A percentile compares a stretch with the other conserved stretches of the same genome.
Evolutionary conservation across 2,888 invertebrate genomes (phyloP).

Genomic region (Drosophila rellima): DNA sequence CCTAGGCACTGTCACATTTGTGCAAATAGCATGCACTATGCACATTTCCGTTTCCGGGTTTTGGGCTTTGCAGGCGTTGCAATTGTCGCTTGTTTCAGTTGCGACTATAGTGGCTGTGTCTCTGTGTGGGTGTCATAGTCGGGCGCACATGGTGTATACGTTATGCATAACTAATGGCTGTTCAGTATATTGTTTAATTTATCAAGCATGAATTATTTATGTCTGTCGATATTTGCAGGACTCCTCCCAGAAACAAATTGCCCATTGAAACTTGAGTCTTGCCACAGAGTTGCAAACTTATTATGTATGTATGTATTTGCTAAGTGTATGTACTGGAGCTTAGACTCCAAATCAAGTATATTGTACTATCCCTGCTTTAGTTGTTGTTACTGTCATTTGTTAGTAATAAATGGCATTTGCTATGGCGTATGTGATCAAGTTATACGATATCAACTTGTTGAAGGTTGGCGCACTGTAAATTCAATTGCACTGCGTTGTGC

Average conservation of each 20-base stretch:
- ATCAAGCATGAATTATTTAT: conserved; percentile 82
- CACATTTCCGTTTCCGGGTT: conserved; percentile 69
- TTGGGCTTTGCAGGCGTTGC: conserved; percentile 75
- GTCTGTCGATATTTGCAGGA: conserved; percentile 46
- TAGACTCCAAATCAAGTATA: conserved; percentile 59
- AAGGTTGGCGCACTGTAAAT: conserved; percentile 36
- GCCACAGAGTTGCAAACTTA: conserved; percentile 23
- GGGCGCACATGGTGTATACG: conserved; percentile 72
- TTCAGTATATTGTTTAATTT: conserved; percentile 80
- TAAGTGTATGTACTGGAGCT: conserved; percentile 2
- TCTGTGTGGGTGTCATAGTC: conserved; percentile 63
- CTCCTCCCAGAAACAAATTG: conserved; percentile 39
- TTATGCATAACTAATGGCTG: conserved; percentile 79
- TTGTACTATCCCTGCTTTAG: conserved; percentile 26
- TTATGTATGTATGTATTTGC: not conserved
- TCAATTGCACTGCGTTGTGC: conserved; percentile 66
- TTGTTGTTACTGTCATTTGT: conserved; percentile 34
- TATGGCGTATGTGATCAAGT: conserved; percentile 10
- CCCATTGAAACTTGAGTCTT: conserved; percentile 45
- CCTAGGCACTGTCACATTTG: conserved; percentile 54
- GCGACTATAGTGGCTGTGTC: conserved; percentile 16
- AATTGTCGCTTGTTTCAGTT: conserved; percentile 69
- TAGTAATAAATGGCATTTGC: conserved; percentile 58
- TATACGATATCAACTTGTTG: conserved; percentile 37
- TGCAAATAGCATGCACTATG: conserved; percentile 77